Evolutionary conservation across 2,113 vertebrate species (phyloP), one percentile per base, ranked within the genome.

Genomic region (Bujurquina vittata): DNA sequence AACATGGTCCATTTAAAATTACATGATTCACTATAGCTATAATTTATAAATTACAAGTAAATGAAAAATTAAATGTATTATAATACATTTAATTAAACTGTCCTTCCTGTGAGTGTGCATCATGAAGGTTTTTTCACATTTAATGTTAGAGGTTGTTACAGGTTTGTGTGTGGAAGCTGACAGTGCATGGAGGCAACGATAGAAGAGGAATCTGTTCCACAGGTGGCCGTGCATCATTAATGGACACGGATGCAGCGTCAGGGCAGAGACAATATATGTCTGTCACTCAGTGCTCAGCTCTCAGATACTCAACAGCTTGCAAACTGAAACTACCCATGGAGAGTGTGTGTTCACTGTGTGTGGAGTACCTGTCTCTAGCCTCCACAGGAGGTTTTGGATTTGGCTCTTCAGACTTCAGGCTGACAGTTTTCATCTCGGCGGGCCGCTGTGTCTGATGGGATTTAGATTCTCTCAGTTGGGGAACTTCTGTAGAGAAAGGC

Each of bases 151-250:
- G 46, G 60, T 46, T 59, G 78, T 81, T 85, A 37, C 20, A 77
- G 54, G 26, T 73, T 67, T 67, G 79, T 63, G 72, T 65, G 17
- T 52, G 33, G 10, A 46, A 35, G 15, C 54, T 60, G 57, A 63
- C 22, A 40, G 26, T 74, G 56, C 23, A 74, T 9, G 12, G 10
- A 75, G 55, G 26, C 78, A 58, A 33, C 79, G 79, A 87, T 52
- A 86, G 46, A 85, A 2, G 59, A 74, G 26, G 61, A 86, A 88
- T 83, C 85, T 86, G 87, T 78, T 86, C 83, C 84, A 80, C 43
- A 33, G 82, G 54, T 58, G 72, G 76, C 60, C 79, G 43, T 90
- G 86, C 91, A 90, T 94, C 81, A 92, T 86, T 94, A 40, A 92
- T 92, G 84, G 62, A 72, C 75, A 54, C 72, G 63, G 12, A 65